Base-by-base conservation (phyloP, 2,113 vertebrate genomes). In the Junco hyemalis region DNA sequence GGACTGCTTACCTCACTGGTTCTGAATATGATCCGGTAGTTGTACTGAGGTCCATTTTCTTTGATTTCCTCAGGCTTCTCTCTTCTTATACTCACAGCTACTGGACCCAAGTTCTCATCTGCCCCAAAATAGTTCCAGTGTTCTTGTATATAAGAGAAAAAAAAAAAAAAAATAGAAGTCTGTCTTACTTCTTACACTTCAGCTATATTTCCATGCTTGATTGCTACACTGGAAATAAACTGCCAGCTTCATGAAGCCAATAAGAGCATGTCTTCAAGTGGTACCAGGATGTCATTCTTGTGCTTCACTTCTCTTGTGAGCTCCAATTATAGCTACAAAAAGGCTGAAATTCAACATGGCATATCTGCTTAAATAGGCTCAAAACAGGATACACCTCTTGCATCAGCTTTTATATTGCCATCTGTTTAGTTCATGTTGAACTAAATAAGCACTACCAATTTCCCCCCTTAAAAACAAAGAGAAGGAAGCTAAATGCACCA, bases 61-160 rank as follows among this genome's bases (percentile, higher is more conserved):
- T 99, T 99, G 51, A 98, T 98, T 93, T 99, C 99, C 73, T 99
- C 99, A 76, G 99, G 97, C 93, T 99, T 99, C 92, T 99, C 99
- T 91, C 99, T 98, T 93, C 99, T 98, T 93, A 99, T 97, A 95
- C 98, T 99, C 91, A 99, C 98, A 81, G 99, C 99, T 91, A 99
- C 98, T 3, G 99, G 99, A 85, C 99, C 99, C 69, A 99, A 96
- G 40, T 98, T 98, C 90, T 99, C 99, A 86, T 99, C 99, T 23
- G 99, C 97, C 70, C 99, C 99, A 97, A 99, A 99, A 96, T 99
- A 99, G 97, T 99, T 99, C 99, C 98, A 99, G 97, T 99, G 98
- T 95, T 99, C 99, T 99, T 98, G 81, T 48, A 54, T 63, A 73
- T 22, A 25, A 50, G 81, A 77, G 47, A 45, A 48, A 48, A 48